A percentile compares a stretch with the other conserved stretches of the same genome.
Conservation (phyloP, 2,797 vertebrate genomes). For the Chrysocyon brachyurus region DNA sequence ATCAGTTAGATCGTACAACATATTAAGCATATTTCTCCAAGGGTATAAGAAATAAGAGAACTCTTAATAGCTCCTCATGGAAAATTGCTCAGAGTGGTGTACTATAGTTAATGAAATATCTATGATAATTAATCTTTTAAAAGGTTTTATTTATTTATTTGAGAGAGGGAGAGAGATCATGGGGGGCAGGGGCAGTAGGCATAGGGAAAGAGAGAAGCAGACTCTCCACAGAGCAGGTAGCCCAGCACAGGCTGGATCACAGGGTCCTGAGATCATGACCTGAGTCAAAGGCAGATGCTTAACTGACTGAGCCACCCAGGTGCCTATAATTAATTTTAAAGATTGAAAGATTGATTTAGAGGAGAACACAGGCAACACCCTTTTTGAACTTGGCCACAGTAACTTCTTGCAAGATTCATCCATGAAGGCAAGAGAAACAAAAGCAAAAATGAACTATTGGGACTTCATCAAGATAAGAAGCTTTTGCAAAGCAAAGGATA, state of each 20-base stretch:
- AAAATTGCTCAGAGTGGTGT: slow-evolving; percentile 42
- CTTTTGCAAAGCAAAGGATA: no score
- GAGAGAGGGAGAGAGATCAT: not conserved
- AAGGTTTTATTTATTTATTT: not conserved
- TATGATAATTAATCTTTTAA: not conserved
- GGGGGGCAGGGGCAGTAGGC: no score
- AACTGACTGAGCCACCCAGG: not conserved
- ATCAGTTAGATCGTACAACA: not conserved
- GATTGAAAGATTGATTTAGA: not conserved
- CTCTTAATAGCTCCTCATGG: slow-evolving; percentile 9
- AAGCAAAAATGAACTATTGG: no score
- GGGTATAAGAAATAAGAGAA: not conserved
- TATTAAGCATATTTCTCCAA: slow-evolving; percentile 11
- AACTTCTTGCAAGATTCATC: no score
- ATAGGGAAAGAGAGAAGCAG: not conserved
- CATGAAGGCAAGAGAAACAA: no score
- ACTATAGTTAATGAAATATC: not conserved
- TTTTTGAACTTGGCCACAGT: no score
- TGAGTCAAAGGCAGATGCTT: not conserved
- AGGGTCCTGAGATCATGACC: not conserved
- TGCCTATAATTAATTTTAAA: not conserved
- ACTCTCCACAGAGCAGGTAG: not conserved
- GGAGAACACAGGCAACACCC: no score
- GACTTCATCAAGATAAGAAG: no score
- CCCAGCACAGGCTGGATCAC: not conserved